phyloP scores from a whole-genome alignment of 2,888 invertebrate genomes.

The Trichogramma dendrolimi region DNA sequence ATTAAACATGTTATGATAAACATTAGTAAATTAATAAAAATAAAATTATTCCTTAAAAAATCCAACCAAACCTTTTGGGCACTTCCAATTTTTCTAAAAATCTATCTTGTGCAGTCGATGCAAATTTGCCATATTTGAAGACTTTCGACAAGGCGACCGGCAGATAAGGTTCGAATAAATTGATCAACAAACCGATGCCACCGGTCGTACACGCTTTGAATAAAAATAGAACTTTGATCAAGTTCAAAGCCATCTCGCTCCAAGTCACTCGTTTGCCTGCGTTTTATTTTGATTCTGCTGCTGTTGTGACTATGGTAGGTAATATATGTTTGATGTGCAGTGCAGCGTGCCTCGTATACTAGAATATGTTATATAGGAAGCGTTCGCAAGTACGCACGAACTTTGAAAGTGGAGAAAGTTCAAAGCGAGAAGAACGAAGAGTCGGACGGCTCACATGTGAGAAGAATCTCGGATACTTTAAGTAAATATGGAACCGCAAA shows the following conservation, averaged over 20 bases:
- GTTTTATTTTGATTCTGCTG: too few species aligned
- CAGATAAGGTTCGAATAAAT: constrained; percentile 62
- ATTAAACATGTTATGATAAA: neutral
- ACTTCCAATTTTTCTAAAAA: constrained; percentile 58
- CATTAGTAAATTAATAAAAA: constrained; percentile 6
- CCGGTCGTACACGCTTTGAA: constrained; percentile 45
- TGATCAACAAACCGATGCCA: constrained; percentile 61
- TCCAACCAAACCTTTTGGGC: constrained; percentile 60
- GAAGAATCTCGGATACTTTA: too few species aligned
- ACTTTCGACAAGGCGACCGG: constrained; percentile 64
- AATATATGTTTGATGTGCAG: too few species aligned
- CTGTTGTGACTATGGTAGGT: too few species aligned
- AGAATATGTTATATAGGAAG: too few species aligned
- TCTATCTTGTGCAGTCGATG: constrained; percentile 55
- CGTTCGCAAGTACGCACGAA: too few species aligned
- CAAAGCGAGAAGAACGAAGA: too few species aligned
- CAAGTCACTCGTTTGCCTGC: too few species aligned
- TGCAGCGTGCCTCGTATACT: too few species aligned
- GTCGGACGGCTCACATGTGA: too few species aligned
- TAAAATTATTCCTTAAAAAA: constrained; percentile 9
- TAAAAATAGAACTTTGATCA: constrained; percentile 40
- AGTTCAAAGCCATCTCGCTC: constrained; percentile 33
- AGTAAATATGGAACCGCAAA: too few species aligned
- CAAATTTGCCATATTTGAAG: constrained; percentile 72
- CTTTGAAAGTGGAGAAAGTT: too few species aligned